Evolutionary conservation across 2,113 vertebrate species (phyloP).

Genomic region (Enhydra lutris): DNA sequence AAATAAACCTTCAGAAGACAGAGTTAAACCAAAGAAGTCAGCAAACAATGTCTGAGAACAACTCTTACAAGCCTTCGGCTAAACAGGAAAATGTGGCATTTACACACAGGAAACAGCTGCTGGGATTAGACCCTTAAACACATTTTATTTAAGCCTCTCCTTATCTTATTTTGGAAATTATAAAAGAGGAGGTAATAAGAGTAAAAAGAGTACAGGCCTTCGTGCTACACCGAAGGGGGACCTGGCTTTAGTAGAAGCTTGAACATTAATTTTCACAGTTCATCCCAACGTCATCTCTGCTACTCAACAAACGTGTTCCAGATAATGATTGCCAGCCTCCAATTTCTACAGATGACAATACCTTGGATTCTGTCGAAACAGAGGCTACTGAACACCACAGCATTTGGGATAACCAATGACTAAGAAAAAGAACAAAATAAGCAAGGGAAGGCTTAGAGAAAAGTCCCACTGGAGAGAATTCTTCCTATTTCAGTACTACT

Average conservation of each 20-base stretch:
- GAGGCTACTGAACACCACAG: neutral
- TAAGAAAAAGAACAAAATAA: neutral
- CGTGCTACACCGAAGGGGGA: neutral
- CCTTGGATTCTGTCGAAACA: neutral
- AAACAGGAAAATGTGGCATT: conserved; percentile 48
- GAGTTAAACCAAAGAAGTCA: conserved; percentile 5
- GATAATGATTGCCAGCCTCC: neutral
- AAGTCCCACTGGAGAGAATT: neutral
- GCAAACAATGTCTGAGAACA: neutral
- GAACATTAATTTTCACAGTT: conserved; percentile 3
- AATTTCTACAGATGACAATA: neutral
- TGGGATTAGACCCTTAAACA: neutral
- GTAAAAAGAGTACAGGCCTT: neutral
- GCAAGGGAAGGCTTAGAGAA: neutral
- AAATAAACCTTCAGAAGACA: neutral
- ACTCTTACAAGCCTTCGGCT: neutral
- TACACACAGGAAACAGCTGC: conserved; percentile 42
- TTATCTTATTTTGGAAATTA: conserved; percentile 19
- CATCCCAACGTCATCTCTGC: neutral
- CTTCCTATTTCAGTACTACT: conserved; percentile 31
- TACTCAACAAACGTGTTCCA: neutral
- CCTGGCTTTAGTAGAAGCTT: neutral
- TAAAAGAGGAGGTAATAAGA: neutral
- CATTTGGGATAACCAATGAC: neutral
- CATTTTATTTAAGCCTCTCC: neutral